Evolutionary conservation across 1,140 invertebrate genomes (phyloP), one percentile per base, ranked within the genome.

Genomic region (Parapsyche elsis): DNA sequence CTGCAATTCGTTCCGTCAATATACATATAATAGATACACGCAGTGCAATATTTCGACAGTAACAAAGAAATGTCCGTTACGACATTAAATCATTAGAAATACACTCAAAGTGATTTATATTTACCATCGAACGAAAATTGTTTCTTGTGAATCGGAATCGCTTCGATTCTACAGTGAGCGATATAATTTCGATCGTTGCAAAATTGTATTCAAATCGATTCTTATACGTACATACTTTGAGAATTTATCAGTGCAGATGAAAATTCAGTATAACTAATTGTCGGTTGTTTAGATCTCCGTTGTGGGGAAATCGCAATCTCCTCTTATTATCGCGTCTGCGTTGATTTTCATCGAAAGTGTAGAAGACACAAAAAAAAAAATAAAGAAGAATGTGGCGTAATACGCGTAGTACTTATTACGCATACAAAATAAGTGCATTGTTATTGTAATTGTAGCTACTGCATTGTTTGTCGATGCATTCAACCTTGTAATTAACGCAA

Each of bases 401-500:
- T 12, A 53, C 16, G 10, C 2, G 16, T 53, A 53, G 49, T 53
- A 16, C 10, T 53, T 53, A 16, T 53, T 53, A 16, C 49, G 49
- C 49, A 53, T 53, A 16, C 49, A 53, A 53, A 53, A 12, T 14
- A 12, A 53, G 16, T 53, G 49, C 49, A 53, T 53, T 53, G 49
- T 53, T 53, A 53, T 16, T 53, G 10, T 53, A 53, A 53, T 53
- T 53, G 16, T 53, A 14, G 12, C 10, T 53, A 53, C 16, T 53
- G 19, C 24, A 21, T 67, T 67, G 61, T 26, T 23, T 26, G 14
- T 19, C 24, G 61, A 67, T 23, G 61, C 61, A 67, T 67, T 67
- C 61, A 67, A 67, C 61, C 24, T 71, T 30, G 26, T 71, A 30
- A 71, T 71, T 71, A 71, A 71, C 1, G 30, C 9, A 38, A 44